Evolutionary conservation across 2,888 invertebrate species (phyloP).

Genomic region (Sympetrum striolatum): DNA sequence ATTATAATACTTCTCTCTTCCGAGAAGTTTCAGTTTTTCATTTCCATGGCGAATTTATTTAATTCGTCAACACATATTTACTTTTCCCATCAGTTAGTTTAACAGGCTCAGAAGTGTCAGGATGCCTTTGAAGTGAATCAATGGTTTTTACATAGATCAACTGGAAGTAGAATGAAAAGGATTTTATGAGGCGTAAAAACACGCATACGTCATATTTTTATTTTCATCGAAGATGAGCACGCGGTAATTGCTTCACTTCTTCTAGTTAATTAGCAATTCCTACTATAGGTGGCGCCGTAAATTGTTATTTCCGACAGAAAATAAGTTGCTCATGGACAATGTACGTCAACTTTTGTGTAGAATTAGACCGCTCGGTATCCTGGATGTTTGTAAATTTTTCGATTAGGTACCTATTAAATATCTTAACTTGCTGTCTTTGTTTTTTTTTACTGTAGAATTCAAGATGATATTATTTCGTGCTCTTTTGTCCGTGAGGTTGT

Average conservation of each 20-base stretch:
- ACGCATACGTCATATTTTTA: too few relatives aligned
- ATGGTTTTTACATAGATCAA: background rate
- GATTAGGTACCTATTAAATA: background rate
- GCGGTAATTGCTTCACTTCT: conserved; percentile 2
- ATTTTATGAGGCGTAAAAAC: too few relatives aligned
- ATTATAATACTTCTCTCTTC: too few relatives aligned
- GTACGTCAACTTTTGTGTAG: background rate
- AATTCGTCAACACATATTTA: too few relatives aligned
- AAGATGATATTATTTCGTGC: background rate
- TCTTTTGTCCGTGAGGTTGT: background rate
- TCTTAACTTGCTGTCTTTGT: background rate
- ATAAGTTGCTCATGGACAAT: conserved; percentile 29
- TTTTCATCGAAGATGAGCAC: background rate
- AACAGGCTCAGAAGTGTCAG: too few relatives aligned
- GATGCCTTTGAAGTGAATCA: background rate
- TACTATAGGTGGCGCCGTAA: conserved; percentile 12
- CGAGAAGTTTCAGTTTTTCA: too few relatives aligned
- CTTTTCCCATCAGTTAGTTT: too few relatives aligned
- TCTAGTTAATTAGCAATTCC: background rate
- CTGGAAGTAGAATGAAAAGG: background rate
- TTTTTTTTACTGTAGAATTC: background rate
- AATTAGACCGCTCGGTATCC: background rate
- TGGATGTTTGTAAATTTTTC: background rate
- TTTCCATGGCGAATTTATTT: too few relatives aligned
- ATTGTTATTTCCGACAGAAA: conserved; percentile 17